Evolutionary conservation across 2,113 vertebrate species (phyloP).

Genomic region (Menura novaehollandiae): DNA sequence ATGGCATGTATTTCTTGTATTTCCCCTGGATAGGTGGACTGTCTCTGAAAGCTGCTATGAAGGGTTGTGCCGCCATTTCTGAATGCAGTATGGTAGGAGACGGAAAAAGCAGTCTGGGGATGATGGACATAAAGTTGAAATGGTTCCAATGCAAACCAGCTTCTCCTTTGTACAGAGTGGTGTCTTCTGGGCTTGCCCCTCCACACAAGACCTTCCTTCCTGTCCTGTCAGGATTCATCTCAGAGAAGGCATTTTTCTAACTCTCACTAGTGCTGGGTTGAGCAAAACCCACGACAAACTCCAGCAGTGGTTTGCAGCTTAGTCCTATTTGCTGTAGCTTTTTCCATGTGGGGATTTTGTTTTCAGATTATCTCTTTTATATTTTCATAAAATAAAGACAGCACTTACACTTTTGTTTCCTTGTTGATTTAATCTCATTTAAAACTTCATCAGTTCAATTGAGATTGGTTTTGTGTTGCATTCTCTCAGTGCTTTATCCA

Average conservation of each 20-base stretch:
- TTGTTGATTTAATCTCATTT: neutral
- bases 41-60: constrained; percentile 37
- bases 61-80: constrained; percentile 36
- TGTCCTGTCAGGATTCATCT: neutral
- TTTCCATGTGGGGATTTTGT: neutral
- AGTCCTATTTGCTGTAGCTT: neutral
- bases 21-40: neutral
- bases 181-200: neutral
- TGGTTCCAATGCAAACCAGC: neutral
- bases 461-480: neutral
- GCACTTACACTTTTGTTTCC: neutral
- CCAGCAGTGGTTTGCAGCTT: neutral
- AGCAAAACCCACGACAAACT: neutral
- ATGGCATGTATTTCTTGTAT: neutral
- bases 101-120: neutral
- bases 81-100: constrained; percentile 13
- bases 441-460: neutral
- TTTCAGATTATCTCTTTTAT: neutral
- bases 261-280: neutral
- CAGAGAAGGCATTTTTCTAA: constrained; percentile 29
- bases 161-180: rapidly evolving
- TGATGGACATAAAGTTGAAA: constrained; percentile 9
- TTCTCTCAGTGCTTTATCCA: neutral
- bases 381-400: constrained; percentile 27
- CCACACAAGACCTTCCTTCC: neutral